phyloP scores from a whole-genome alignment of 2,113 vertebrate species.

The Anser cygnoides region DNA sequence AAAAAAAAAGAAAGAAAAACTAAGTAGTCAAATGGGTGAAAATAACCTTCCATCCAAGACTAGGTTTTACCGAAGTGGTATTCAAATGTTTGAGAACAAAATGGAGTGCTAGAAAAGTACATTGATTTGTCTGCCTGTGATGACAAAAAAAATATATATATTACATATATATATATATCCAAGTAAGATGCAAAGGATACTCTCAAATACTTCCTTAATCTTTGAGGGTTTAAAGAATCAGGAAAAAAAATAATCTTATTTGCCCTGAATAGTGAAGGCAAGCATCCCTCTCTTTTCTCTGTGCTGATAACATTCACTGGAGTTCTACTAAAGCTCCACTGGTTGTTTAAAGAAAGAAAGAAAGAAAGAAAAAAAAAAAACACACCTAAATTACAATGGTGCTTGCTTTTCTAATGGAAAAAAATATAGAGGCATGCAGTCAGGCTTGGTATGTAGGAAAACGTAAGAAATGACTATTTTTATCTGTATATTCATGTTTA shows the following conservation, averaged over 20 bases:
- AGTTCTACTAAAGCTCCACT: neutral
- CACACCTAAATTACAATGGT: neutral
- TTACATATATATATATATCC: no score
- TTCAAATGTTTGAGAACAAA: neutral
- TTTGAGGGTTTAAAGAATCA: neutral
- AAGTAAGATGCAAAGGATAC: neutral
- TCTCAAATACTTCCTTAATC: neutral
- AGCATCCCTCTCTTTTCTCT: neutral
- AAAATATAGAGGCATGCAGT: neutral
- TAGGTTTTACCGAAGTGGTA: neutral
- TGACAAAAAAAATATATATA: neutral
- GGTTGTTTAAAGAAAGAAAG: neutral
- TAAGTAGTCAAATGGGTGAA: neutral
- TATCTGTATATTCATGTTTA: neutral
- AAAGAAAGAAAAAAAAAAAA: no score
- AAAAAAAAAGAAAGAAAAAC: neutral
- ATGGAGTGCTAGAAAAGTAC: neutral
- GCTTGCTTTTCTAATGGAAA: neutral
- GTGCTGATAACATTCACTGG: neutral
- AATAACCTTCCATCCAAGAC: neutral
- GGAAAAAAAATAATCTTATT: no score
- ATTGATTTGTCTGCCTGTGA: no score
- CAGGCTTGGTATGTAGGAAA: neutral
- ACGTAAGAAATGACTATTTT: neutral
- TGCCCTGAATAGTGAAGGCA: neutral